Evolutionary conservation across 2,113 vertebrate species (phyloP).

Genomic region (Hiodon alosoides): DNA sequence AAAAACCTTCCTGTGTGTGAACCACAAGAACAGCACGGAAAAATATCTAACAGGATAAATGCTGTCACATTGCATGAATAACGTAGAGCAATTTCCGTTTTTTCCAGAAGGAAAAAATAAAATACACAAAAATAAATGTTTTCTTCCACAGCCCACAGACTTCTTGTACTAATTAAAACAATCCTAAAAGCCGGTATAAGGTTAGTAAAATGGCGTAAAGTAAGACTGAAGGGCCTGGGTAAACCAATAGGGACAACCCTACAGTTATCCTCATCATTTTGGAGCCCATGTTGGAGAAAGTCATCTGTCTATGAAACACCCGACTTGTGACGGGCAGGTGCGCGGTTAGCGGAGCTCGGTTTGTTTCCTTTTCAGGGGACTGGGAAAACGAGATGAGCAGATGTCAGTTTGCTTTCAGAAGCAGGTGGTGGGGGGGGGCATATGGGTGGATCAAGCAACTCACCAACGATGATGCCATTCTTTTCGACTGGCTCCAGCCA

Average conservation of each 20-base stretch:
- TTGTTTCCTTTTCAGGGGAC: not conserved
- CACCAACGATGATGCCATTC: conserved; percentile 70
- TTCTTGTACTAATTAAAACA: not conserved
- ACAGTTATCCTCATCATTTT: not conserved
- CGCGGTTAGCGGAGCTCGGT: no score
- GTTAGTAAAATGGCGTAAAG: not conserved
- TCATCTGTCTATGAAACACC: no score
- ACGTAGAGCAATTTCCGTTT: no score
- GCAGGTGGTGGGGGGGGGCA: not conserved
- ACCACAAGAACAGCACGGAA: not conserved
- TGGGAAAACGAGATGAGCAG: not conserved
- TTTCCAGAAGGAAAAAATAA: no score
- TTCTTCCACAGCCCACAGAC: not conserved
- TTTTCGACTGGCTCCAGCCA: conserved; percentile 75
- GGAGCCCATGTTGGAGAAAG: no score
- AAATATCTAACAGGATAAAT: no score
- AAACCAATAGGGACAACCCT: not conserved
- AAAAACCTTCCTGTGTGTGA: conserved; percentile 18
- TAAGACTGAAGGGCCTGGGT: not conserved
- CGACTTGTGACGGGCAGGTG: no score
- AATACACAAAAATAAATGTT: no score
- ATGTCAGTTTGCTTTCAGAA: not conserved
- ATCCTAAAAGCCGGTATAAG: conserved; percentile 9
- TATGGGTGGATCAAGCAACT: not conserved
- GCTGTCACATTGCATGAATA: no score